These are phyloP conservation scores for Ochropleura leucogaster DNA, from an alignment of 2,888 invertebrate genomes.

Conservation along the genomic window DNA sequence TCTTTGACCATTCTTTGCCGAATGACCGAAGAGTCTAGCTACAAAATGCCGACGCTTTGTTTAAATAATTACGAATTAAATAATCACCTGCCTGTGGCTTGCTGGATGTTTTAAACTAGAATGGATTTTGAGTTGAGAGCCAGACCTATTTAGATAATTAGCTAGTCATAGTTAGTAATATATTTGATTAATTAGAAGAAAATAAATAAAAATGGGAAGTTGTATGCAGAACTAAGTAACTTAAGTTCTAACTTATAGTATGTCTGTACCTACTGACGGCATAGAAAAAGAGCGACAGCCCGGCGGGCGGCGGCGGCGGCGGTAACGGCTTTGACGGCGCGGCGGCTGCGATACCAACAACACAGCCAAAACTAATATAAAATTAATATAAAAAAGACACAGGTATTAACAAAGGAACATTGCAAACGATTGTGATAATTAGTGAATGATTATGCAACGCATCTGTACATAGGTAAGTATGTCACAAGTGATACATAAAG, in stretches of 20 bases:
- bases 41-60: constrained; percentile 65
- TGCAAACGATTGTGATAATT: not conserved
- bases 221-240: not conserved
- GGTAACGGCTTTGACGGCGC: not conserved
- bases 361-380: not conserved
- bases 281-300: not conserved
- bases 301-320: not conserved
- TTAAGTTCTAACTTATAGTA: not conserved
- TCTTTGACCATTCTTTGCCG: constrained; percentile 82
- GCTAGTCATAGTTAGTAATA: not conserved
- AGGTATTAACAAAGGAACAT: not conserved
- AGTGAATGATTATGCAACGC: not conserved
- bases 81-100: constrained; percentile 29
- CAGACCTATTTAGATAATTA: too few relatives aligned
- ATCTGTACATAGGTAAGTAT: not conserved
- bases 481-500: too few relatives aligned
- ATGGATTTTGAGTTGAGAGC: not conserved
- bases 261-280: not conserved
- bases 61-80: constrained; percentile 46
- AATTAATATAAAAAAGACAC: not conserved
- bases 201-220: not conserved
- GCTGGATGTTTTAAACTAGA: constrained; percentile 1
- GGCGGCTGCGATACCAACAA: not conserved
- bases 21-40: constrained; percentile 72
- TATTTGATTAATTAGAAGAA: not conserved